These are phyloP conservation scores for Rutpela maculata DNA, from an alignment of 2,888 invertebrate species.

Conservation along the genomic window DNA sequence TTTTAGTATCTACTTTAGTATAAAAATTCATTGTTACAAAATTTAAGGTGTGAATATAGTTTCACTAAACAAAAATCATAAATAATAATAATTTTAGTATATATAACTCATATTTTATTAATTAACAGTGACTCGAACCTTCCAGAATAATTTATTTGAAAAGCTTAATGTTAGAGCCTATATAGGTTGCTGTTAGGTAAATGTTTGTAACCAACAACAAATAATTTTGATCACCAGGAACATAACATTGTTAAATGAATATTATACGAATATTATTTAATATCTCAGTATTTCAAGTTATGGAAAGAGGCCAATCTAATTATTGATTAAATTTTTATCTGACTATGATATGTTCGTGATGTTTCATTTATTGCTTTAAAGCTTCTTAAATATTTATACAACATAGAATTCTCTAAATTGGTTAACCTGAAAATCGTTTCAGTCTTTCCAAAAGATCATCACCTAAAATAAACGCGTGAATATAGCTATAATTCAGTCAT, in stretches of 20 bases:
- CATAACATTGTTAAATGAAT: neutral
- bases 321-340: neutral
- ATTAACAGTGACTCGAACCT: conserved; percentile 2
- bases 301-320: neutral
- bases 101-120: neutral
- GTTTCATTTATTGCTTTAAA: neutral
- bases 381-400: neutral
- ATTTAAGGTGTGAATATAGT: too few species aligned
- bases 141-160: neutral
- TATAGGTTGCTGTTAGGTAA: conserved; percentile 8
- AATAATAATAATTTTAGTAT: conserved; percentile 25
- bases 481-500: neutral
- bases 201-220: neutral
- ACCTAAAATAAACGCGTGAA: neutral
- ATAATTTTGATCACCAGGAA: conserved; percentile 12
- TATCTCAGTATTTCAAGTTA: neutral
- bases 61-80: neutral
- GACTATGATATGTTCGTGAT: neutral
- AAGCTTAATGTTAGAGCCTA: conserved; percentile 5
- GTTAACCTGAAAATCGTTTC: neutral
- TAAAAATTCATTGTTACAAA: too few species aligned
- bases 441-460: neutral
- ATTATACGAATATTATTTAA: neutral
- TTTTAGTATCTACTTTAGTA: too few species aligned
- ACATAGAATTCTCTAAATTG: neutral